phyloP scores from a whole-genome alignment of 1,140 invertebrate species.

The Oryzaephilus surinamensis region DNA sequence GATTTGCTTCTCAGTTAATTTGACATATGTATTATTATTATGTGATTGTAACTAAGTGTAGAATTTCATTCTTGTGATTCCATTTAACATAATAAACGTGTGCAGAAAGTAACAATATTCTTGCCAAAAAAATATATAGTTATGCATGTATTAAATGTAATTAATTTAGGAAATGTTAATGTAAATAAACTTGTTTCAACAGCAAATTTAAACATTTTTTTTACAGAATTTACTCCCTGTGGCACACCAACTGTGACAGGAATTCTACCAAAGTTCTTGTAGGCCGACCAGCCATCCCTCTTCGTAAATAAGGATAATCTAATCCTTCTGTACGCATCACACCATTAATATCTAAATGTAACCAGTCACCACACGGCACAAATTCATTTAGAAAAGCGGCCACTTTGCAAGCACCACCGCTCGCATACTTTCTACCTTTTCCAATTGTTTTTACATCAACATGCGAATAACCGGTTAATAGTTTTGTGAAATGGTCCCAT shows the following conservation, averaged over 20 bases:
- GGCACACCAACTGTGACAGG: conserved; percentile 43
- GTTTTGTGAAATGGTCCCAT: conserved; percentile 44
- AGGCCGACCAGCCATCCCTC: conserved; percentile 48
- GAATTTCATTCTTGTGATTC: no score
- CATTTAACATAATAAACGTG: no score
- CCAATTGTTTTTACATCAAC: conserved; percentile 53
- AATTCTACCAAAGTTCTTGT: conserved; percentile 51
- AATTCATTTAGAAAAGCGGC: conserved; percentile 64
- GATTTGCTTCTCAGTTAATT: no score
- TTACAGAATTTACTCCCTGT: conserved; percentile 27
- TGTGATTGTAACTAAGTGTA: no score
- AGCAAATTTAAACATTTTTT: background rate
- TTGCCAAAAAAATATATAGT: conserved; percentile 2
- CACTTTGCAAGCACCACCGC: conserved; percentile 50
- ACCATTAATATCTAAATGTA: conserved; percentile 62
- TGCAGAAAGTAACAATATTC: conserved; percentile 8
- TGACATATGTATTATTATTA: no score
- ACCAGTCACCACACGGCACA: conserved; percentile 49
- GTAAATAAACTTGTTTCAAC: no score
- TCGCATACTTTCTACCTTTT: conserved; percentile 22
- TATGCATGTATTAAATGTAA: no score
- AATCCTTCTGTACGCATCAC: conserved; percentile 44
- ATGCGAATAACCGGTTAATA: conserved; percentile 22
- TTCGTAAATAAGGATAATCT: conserved; percentile 48
- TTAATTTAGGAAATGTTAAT: no score